Evolutionary conservation across 2,888 invertebrate species (phyloP), one percentile per base, ranked within the genome.

Genomic region (Lymantria dispar): DNA sequence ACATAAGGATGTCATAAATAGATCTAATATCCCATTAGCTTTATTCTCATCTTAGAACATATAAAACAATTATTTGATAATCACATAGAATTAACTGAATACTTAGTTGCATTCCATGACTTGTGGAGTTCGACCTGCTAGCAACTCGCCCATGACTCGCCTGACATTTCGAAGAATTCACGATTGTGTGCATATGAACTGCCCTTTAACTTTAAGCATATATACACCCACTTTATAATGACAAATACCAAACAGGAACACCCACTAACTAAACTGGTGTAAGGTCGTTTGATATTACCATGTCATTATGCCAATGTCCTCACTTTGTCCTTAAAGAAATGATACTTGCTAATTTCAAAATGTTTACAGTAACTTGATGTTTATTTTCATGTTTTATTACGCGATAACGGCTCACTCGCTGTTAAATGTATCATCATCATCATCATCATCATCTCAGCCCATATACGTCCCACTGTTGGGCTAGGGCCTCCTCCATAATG

Each of bases 111-210:
- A 49, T 36, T 45, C 30, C 15, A 30, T 22, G 29, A 40, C 36
- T 44, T 29, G 47, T 43, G 40, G 36, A 33, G 33, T 33, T 22
- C 12, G 13, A n/a, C 38, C 37, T 39, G 14, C 43, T 41, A 49
- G 22, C 22, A 3, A 43, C 12, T 8, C 12, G 38, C 12, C 43
- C 45, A 48, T 74, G 75, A 74, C 62, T 67, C 70, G 66, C 57
- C 63, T 67, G 78, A 67, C 77, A 76, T 78, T 74, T 73, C 50
- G 53, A 63, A 59, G 64, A 68, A 56, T 57, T 62, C 59, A 57
- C 53, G 58, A 86, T 86, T 85, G 84, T 85, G 80, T 85, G 81
- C 71, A 79, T 82, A 85, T 85, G 63, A 79, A 72, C 60, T 72
- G 74, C 76, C 74, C 74, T 78, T 74, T 70, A 64, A 36, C 59